phyloP scores from a whole-genome alignment of 35 echinoderm and acorn worm genomes.

The Strongylocentrotus purpuratus region DNA sequence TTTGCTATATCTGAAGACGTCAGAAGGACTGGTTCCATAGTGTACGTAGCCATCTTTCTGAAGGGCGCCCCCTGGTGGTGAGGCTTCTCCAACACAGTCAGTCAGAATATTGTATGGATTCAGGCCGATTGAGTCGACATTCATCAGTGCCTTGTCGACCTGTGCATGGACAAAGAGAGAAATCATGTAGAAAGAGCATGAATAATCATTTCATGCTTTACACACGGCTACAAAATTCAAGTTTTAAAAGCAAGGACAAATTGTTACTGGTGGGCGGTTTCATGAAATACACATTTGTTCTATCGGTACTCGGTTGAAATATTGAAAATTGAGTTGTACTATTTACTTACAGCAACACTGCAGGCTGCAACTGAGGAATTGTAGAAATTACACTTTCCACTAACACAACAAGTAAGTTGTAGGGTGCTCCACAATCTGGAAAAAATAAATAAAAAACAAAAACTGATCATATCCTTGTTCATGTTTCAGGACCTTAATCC shows the following conservation, averaged over 20 bases:
- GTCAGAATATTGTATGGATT: constrained; percentile 82
- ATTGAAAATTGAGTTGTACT: neutral
- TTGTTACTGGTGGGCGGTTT: no score
- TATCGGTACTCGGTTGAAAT: neutral
- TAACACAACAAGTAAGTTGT: constrained; percentile 53
- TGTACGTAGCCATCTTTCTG: constrained; percentile 53
- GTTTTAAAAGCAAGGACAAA: no score
- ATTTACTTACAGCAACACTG: constrained; percentile 64
- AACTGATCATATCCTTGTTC: neutral
- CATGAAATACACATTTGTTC: neutral
- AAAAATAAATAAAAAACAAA: neutral
- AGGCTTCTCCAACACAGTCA: constrained; percentile 67
- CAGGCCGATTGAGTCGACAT: constrained; percentile 60
- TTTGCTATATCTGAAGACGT: constrained; percentile 57
- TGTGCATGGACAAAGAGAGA: constrained; percentile 37
- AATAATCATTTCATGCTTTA: neutral
- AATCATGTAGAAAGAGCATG: neutral
- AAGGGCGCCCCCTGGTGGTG: constrained; percentile 32
- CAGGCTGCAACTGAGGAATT: constrained; percentile 54
- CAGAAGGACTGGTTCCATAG: constrained; percentile 38
- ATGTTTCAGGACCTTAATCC: no score
- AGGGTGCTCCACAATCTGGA: constrained; percentile 69
- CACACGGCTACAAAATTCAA: neutral
- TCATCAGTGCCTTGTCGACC: constrained; percentile 52
- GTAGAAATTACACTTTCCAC: constrained; percentile 72